Conservation (phyloP, 2,888 invertebrate genomes). For the Drosophila gaucha region DNA sequence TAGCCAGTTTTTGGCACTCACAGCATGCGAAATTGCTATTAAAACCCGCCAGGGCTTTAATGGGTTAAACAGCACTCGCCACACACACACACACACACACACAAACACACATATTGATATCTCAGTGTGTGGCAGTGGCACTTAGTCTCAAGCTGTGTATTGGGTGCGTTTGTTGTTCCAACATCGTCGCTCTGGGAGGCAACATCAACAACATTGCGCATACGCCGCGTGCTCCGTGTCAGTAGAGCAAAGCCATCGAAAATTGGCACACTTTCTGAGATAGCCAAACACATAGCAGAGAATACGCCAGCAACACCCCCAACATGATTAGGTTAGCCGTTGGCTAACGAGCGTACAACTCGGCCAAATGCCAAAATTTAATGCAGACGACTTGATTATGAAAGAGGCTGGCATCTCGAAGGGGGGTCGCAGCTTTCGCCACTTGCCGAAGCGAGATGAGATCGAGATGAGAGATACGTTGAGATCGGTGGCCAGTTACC, state of each 20-base stretch:
- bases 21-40: slow-evolving; percentile 73
- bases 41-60: slow-evolving; percentile 66
- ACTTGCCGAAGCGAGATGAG: slow-evolving; percentile 27
- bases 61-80: slow-evolving; percentile 68
- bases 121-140: slow-evolving; percentile 38
- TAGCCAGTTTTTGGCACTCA: slow-evolving; percentile 65
- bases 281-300: slow-evolving; percentile 2
- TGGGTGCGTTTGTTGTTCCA: slow-evolving; percentile 48
- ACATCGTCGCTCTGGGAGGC: slow-evolving; percentile 70
- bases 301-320: slow-evolving; percentile 52
- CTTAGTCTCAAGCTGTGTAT: slow-evolving; percentile 73
- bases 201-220: slow-evolving; percentile 69
- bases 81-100: slow-evolving; percentile 13
- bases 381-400: slow-evolving; percentile 78
- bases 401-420: slow-evolving; percentile 25
- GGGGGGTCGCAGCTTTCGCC: slow-evolving; percentile 20
- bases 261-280: slow-evolving; percentile 71
- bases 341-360: slow-evolving; percentile 68
- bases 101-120: not conserved
- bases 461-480: slow-evolving; percentile 7
- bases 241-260: slow-evolving; percentile 60
- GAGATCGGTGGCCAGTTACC: slow-evolving; percentile 47
- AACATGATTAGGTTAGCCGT: slow-evolving; percentile 50
- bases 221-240: slow-evolving; percentile 70
- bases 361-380: slow-evolving; percentile 75